These are phyloP conservation scores for Agriopis marginaria DNA, from an alignment of 2,888 invertebrate genomes.

Conservation along the genomic window DNA sequence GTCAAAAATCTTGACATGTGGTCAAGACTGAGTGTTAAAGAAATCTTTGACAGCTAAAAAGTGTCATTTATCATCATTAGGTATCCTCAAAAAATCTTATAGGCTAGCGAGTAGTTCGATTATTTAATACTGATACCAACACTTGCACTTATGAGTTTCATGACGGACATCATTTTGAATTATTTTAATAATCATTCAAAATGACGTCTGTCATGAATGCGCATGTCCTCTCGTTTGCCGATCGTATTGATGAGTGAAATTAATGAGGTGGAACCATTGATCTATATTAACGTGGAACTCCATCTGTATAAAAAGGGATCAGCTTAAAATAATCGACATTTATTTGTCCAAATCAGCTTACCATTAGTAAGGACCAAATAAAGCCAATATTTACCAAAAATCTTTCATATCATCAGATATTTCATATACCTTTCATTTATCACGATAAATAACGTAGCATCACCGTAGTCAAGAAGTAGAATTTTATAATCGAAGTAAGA, in stretches of 20 bases:
- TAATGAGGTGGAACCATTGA: too few species aligned
- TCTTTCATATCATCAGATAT: conserved; percentile 71
- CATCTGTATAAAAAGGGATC: background rate
- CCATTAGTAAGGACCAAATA: conserved; percentile 77
- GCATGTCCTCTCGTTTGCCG: too few species aligned
- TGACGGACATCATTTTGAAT: too few species aligned
- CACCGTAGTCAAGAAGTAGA: conserved; percentile 53
- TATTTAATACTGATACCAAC: background rate
- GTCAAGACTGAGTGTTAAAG: conserved; percentile 35
- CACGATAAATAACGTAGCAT: conserved; percentile 49
- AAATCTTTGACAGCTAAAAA: conserved; percentile 18
- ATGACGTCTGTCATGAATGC: too few species aligned
- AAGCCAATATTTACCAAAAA: conserved; percentile 55
- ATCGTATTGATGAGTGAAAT: too few species aligned
- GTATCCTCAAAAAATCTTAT: background rate
- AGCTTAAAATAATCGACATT: background rate
- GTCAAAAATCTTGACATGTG: conserved; percentile 22
- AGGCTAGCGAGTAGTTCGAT: background rate
- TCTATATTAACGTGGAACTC: background rate
- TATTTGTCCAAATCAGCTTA: conserved; percentile 16
- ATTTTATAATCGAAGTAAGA: conserved; percentile 57
- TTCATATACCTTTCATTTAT: conserved; percentile 54
- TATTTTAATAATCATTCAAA: too few species aligned
- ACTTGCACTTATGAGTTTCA: too few species aligned
- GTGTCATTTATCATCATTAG: conserved; percentile 9